Base-by-base conservation (phyloP, 1,140 invertebrate genomes). In the Contarinia nasturtii region DNA sequence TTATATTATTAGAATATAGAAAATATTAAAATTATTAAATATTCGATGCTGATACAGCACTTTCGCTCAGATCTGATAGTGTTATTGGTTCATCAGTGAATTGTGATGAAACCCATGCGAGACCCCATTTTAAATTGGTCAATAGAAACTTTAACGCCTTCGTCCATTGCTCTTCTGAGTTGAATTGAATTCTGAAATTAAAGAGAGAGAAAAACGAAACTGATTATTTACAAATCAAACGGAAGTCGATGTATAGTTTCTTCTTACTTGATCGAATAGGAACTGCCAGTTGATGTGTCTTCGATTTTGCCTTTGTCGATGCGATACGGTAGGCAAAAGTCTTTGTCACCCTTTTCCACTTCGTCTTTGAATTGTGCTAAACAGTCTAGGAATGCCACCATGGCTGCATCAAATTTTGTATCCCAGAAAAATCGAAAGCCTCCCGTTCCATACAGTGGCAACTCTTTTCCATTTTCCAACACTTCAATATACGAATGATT, bases 161-260 rank as follows among this genome's bases (percentile, higher is more conserved):
- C 1, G 94, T 99, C 95, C 95, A 99, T 58, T 97, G 89, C 58
- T 98, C 95, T 68, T 97, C 92, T 0, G 90, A 95, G 69, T 97
- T 98, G 57, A 97, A 90, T 67, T 96, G 90, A 53, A 94, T 94
- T 70, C 86, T 90, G 57, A 21, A 74, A 76, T 47, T 47, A 48
- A 40, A 19, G 20, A 27, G 4, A 10, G 27, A 27, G 3, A 37
- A 18, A n/a, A 49, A 34, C 21, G 19, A 5, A 4, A 38, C 17
- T 47, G 19, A 20, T 7, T 20, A 4, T 4, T 34, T 20, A 18
- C 18, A 43, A n/a, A 43, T 18, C 7, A 21, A 43, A 43, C 12
- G n/a, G 2, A 41, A 10, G 34, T 36, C 34, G 8, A n/a, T n/a
- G 34, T n/a, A n/a, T 36, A n/a, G 8, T 3, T 40, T 34, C 12